Evolutionary conservation across 2,113 vertebrate species (phyloP).

Genomic region (Tachuris rubrigastra): DNA sequence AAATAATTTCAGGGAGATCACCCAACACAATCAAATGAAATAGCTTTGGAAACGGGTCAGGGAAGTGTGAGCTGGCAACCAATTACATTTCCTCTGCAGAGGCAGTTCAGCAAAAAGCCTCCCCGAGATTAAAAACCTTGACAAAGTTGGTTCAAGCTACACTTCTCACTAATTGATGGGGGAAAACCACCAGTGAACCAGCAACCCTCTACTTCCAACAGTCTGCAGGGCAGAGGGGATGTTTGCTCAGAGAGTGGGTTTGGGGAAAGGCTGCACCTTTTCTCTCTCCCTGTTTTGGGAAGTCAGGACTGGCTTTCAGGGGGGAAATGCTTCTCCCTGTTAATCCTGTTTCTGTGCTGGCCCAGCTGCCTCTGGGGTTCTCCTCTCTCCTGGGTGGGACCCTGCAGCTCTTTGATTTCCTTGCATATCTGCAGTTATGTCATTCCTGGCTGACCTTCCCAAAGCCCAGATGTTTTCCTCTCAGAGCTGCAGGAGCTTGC

Average conservation of each 20-base stretch:
- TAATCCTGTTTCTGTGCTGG: neutral
- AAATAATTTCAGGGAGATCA: constrained; percentile 49
- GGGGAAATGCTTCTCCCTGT: neutral
- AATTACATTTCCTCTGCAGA: neutral
- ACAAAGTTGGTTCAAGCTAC: neutral
- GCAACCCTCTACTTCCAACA: neutral
- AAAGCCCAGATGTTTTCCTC: constrained; percentile 27
- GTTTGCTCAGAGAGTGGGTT: neutral
- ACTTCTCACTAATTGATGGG: neutral
- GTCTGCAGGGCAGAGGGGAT: accelerated
- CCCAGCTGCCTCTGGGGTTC: neutral
- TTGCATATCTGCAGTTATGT: neutral
- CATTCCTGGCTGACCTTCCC: constrained; percentile 49
- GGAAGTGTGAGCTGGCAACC: neutral
- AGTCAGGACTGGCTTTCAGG: neutral
- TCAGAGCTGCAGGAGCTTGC: neutral
- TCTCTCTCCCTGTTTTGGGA: neutral
- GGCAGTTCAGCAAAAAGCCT: neutral
- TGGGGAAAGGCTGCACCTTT: neutral
- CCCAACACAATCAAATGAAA: neutral
- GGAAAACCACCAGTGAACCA: neutral
- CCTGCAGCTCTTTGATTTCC: constrained; percentile 28
- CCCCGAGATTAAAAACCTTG: neutral
- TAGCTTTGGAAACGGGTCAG: neutral
- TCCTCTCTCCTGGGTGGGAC: neutral